Evolutionary conservation across 2,888 invertebrate genomes (phyloP), one percentile per base, ranked within the genome.

Genomic region (Lomographa bimaculata): DNA sequence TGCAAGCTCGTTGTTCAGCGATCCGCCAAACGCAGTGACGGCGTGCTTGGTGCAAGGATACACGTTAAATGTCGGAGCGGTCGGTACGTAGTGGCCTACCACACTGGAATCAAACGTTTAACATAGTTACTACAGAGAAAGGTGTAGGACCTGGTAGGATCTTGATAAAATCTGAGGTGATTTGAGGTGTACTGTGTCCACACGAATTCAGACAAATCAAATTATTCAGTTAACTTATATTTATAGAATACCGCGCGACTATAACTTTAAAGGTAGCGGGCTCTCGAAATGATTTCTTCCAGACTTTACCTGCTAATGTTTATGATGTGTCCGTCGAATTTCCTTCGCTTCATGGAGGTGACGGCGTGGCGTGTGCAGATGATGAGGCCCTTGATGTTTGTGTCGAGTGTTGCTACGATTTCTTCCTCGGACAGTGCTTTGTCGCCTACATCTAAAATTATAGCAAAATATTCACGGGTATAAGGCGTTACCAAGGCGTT

Each of bases 1-100:
- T 0, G 85, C 80, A 5, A 92, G 68, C 58, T 92, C 92, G 33
- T 72, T 71, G 6, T 89, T 63, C 1, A 91, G 71, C 0, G 91
- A 82, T 25, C 85, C 76, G 0, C 87, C 84, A 40, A 92, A 71
- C 0, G 90, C 89, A 1, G 85, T 85, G 8, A 91, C 81, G 1
- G 90, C 91, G 65, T 86, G 77, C 66, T 92, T 92, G 11, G 90
- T 89, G 8, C 84, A 82, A 4, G 89, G 62, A 62, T 92, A 92
- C 56, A 91, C 71, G 53, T 83, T 82, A 55, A 82, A 73, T 7
- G 57, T 52, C 0, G 67, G 36, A 2, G 58, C 34, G 26, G 65
- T 66, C 0, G 85, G 82, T 2, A 81, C 59, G 57, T 80, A 82
- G 56, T 87, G 86, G 0, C 83, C 84, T 0, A 78, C 80, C 35